Base-by-base conservation (phyloP, 1,140 invertebrate species). In the Aphaenogaster rudis region DNA sequence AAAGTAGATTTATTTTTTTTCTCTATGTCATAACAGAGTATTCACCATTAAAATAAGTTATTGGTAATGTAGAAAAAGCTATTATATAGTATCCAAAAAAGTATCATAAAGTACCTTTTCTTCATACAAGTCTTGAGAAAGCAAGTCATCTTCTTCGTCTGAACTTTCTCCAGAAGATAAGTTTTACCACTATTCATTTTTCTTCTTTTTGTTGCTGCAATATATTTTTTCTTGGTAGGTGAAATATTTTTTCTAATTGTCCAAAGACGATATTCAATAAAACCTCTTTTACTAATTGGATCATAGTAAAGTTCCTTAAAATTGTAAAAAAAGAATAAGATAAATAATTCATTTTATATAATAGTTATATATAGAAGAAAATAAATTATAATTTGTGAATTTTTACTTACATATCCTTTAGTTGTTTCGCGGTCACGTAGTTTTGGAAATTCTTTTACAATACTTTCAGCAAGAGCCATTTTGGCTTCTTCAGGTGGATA, bases 221-320 rank as follows among this genome's bases (percentile, higher is more conserved):
- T 5, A 36, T 33, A 64, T 36, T 64, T 36, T 36, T 64, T 64
- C 13, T 64, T 21, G 21, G 33, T 36, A 15, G 61, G 33, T 39
- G 61, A 64, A 64, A 64, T 36, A 36, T 15, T 36, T 39, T 64
- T 64, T 64, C 13, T 64, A 0, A 64, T 36, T 15, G 61, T 64
- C 13, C 33, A 64, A 36, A 64, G 61, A 54, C 52, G 17, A 54
- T 54, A 54, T n/a, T 54, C 5, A 11, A 54, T 54, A n/a, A n/a
- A 54, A 54, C 13, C 61, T 64, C 13, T 64, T 64, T 64, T 64
- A 4, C 8, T 64, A 17, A 36, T 36, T 33, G 33, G 9, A 64
- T 64, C 33, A 64, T 64, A 64, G 28, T 64, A 64, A 64, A 4
- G 61, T 64, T 64, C 61, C 33, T 64, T 64, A 64, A 64, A 64